Evolutionary conservation across 1,140 invertebrate species (phyloP).

Genomic region (Saccostrea glomerata): DNA sequence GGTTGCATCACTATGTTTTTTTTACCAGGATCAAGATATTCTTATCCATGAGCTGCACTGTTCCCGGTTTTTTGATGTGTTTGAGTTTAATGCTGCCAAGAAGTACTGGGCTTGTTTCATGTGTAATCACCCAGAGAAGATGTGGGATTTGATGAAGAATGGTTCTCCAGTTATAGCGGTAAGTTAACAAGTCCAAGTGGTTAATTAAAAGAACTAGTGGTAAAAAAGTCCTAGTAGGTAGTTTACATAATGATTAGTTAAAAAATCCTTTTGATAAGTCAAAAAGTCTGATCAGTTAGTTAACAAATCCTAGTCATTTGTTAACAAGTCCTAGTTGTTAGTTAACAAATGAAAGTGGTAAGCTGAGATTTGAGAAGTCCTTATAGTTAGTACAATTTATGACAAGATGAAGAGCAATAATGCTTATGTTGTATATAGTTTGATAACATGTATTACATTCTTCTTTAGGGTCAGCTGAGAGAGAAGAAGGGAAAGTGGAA

Average conservation of each 20-base stretch:
- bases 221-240: no score
- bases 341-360: no score
- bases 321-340: no score
- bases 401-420: no score
- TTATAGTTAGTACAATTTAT: no score
- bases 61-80: slow-evolving; percentile 94
- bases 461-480: slow-evolving; percentile 90
- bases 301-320: no score
- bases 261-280: no score
- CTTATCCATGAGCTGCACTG: slow-evolving; percentile 91
- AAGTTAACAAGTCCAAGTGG: slow-evolving; percentile 45
- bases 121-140: slow-evolving; percentile 94
- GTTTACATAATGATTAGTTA: no score
- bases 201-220: no score
- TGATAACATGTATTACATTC: slow-evolving; percentile 71
- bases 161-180: slow-evolving; percentile 79
- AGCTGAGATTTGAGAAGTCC: no score
- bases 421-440: neutral
- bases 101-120: slow-evolving; percentile 91
- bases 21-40: slow-evolving; percentile 88
- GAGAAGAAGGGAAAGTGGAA: slow-evolving; percentile 97
- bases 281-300: no score
- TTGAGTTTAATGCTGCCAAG: slow-evolving; percentile 86
- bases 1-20: slow-evolving; percentile 40
- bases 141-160: slow-evolving; percentile 86